Base-by-base conservation (phyloP, 2,888 invertebrate species). In the Parnassius smintheus region DNA sequence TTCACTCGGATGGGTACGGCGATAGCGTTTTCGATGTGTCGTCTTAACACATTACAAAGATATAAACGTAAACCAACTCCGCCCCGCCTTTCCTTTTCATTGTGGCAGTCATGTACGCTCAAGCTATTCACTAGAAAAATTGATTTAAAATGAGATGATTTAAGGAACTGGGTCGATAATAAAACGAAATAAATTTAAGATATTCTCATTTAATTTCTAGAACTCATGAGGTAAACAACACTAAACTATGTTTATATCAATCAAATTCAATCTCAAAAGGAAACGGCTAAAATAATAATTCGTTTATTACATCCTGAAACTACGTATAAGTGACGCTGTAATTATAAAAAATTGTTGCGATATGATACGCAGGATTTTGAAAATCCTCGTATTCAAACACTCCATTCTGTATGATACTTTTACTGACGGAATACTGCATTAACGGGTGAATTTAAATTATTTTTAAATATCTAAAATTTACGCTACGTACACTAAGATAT, bases 151-250 rank as follows among this genome's bases (percentile, higher is more conserved):
- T 7, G 4, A 35, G 35, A 35, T 35, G 7, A 35, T 35, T 35
- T 35, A 35, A 35, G 35, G 7, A 51, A 11, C 2, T 18, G 22
- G 9, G 22, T 59, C 46, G 58, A 54, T 58, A 81, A 81, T 75
- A 75, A 82, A 83, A 83, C 72, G 12, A 59, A 58, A 59, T 18
- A 71, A 59, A 3, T 71, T 78, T 83, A 80, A 83, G 81, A 88
- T 88, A 88, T 83, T 88, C 82, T 86, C 77, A 80, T 90, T 91
- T 91, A 85, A 83, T 91, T 87, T 83, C 91, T 91, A 91, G 83
- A 90, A 88, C 84, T 89, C 90, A 90, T 91, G 91, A 91, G 91
- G 91, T 91, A 91, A 91, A 90, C 88, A 89, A 88, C 77, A 80
- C 91, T 90, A 89, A 80, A 82, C 87, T 90, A 88, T 85, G 77